Evolutionary conservation across 2,888 invertebrate species (phyloP).

Genomic region (Lasioglossum pauxillum): DNA sequence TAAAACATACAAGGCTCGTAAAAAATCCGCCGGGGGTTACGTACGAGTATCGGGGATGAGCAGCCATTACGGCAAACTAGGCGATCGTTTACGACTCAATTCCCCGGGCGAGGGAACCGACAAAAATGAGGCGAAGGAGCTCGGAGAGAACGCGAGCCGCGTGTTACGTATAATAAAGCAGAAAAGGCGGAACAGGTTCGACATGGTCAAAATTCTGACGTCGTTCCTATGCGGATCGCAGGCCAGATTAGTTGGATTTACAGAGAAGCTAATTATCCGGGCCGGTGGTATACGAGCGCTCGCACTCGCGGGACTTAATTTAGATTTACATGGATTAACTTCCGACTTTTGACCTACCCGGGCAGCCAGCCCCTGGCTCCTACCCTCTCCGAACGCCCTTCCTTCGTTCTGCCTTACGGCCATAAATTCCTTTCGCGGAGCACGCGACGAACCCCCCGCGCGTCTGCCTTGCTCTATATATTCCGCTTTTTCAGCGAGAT

Average conservation of each 20-base stretch:
- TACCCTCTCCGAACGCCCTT: neutral
- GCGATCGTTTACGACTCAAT: constrained; percentile 16
- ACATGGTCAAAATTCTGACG: constrained; percentile 59
- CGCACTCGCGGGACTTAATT: constrained; percentile 62
- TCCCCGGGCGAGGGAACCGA: neutral
- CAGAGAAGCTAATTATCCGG: constrained; percentile 60
- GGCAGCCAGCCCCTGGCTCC: neutral
- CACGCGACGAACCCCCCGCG: constrained; percentile 21
- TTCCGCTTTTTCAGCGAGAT: constrained; percentile 47
- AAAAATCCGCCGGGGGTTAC: neutral
- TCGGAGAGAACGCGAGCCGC: neutral
- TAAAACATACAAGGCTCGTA: neutral
- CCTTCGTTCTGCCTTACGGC: constrained; percentile 24
- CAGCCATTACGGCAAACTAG: neutral
- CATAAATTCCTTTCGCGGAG: constrained; percentile 43
- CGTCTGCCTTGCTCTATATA: neutral
- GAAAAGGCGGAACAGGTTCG: constrained; percentile 45
- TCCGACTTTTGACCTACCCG: constrained; percentile 53
- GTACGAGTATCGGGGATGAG: neutral
- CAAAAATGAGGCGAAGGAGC: neutral
- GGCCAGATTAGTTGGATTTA: constrained; percentile 61
- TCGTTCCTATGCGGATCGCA: constrained; percentile 54
- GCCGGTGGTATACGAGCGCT: constrained; percentile 47
- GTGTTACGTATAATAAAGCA: constrained; percentile 43
- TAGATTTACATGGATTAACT: constrained; percentile 65